These are phyloP conservation scores for Holacanthus passer DNA, from an alignment of 2,113 vertebrate species.

Conservation along the genomic window DNA sequence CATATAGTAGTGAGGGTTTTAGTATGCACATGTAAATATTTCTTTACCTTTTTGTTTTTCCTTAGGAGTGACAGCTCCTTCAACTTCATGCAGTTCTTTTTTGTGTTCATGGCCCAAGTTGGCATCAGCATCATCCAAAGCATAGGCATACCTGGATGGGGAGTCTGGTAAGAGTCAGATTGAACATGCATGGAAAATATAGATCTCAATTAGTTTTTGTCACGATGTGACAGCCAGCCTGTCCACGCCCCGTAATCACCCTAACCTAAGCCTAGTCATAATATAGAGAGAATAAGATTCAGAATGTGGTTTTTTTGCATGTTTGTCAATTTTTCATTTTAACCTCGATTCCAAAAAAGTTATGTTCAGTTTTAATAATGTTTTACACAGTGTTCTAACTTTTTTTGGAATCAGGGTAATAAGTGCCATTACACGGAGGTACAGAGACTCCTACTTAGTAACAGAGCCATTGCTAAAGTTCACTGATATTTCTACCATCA, in stretches of 20 bases:
- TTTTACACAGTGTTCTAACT: too few relatives aligned
- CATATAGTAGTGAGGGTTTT: background rate
- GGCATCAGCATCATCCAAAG: slow-evolving; percentile 97
- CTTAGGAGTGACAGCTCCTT: slow-evolving; percentile 97
- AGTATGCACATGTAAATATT: background rate
- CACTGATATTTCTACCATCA: background rate
- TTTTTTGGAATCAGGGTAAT: too few relatives aligned
- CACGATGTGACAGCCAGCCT: too few relatives aligned
- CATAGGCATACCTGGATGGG: slow-evolving; percentile 98
- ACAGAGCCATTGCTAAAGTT: background rate
- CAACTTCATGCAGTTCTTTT: slow-evolving; percentile 99
- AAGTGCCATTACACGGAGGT: background rate
- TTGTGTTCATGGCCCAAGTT: slow-evolving; percentile 97
- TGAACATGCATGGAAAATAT: background rate
- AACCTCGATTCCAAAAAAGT: too few relatives aligned
- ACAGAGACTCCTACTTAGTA: background rate
- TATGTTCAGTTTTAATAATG: too few relatives aligned
- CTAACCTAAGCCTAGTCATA: too few relatives aligned
- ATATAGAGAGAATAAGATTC: background rate
- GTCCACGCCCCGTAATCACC: too few relatives aligned
- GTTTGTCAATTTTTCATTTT: background rate
- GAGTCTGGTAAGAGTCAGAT: slow-evolving; percentile 92
- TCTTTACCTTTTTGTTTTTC: background rate
- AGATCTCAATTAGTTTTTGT: background rate
- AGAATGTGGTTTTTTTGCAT: background rate